Conservation (phyloP, 2,113 vertebrate species). For the Halichoeres trimaculatus region DNA sequence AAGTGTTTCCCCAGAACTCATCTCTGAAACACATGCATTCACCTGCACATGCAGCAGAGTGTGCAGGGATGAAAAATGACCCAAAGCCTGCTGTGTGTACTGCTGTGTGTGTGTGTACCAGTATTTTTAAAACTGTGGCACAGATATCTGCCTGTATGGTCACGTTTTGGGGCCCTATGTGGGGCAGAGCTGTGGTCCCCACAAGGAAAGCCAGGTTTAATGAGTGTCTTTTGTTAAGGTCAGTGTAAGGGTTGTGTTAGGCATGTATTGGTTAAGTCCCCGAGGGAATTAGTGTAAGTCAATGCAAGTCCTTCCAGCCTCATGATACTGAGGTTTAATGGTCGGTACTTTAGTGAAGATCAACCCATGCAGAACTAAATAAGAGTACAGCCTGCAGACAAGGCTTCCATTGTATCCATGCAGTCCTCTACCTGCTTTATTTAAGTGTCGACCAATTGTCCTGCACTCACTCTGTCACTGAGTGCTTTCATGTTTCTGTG, state of each 20-base stretch:
- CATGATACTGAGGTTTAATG: conserved; percentile 3
- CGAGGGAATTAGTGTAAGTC: conserved; percentile 1
- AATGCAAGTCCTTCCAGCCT: conserved; percentile 1
- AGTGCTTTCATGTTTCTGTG: conserved; percentile 46
- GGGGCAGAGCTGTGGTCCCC: neutral
- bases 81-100: no score
- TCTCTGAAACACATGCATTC: no score
- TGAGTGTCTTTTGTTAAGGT: conserved; percentile 3
- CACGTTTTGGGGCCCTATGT: neutral
- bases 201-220: neutral
- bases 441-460: conserved; percentile 40
- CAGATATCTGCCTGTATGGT: neutral
- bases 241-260: neutral
- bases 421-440: conserved; percentile 60
- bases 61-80: neutral
- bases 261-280: neutral
- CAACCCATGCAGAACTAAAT: conserved; percentile 49
- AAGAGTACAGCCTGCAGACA: conserved; percentile 52
- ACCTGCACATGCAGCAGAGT: neutral
- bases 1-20: no score
- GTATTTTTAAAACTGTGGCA: no score
- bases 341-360: conserved; percentile 16
- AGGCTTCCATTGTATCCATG: conserved; percentile 59
- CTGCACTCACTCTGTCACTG: conserved; percentile 33
- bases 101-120: no score